Evolutionary conservation across 2,113 vertebrate species (phyloP).

Genomic region (Synchiropus splendidus): DNA sequence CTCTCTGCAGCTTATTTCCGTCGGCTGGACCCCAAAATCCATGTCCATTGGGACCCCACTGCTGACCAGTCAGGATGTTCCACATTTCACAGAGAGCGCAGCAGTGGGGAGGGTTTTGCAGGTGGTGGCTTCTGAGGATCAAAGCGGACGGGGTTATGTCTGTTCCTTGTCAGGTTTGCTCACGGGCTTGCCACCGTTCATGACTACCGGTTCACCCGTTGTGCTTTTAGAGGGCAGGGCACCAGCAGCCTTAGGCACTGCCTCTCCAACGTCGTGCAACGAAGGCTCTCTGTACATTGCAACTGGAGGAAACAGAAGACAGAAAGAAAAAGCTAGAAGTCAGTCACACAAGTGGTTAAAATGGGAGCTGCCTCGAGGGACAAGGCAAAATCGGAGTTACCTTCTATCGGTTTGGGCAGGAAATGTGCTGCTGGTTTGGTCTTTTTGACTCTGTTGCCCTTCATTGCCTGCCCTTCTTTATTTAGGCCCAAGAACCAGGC

Average conservation of each 20-base stretch:
- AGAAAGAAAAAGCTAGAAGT: slow-evolving; percentile 1
- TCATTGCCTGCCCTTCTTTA: slow-evolving; percentile 95
- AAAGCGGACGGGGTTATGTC: slow-evolving; percentile 52
- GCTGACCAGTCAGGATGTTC: slow-evolving; percentile 50
- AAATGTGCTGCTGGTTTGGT: slow-evolving; percentile 99
- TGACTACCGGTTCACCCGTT: slow-evolving; percentile 89
- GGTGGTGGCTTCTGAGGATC: slow-evolving; percentile 54
- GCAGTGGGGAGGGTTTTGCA: slow-evolving; percentile 50
- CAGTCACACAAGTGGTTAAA: not conserved
- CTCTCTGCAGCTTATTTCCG: too few species aligned
- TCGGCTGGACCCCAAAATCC: too few species aligned
- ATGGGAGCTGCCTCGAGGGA: too few species aligned
- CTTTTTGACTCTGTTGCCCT: slow-evolving; percentile 98
- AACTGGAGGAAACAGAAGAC: slow-evolving; percentile 55
- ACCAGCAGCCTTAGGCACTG: slow-evolving; percentile 78
- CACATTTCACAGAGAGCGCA: slow-evolving; percentile 22
- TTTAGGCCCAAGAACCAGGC: slow-evolving; percentile 97
- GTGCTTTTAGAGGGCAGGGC: slow-evolving; percentile 85
- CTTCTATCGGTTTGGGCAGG: slow-evolving; percentile 99
- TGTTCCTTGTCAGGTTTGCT: slow-evolving; percentile 73
- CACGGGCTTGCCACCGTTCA: slow-evolving; percentile 96
- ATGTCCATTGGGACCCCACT: slow-evolving; percentile 22
- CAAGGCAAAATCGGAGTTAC: slow-evolving; percentile 44
- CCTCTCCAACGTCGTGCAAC: slow-evolving; percentile 91
- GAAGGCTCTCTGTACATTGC: slow-evolving; percentile 98